Evolutionary conservation across 2,797 vertebrate genomes (phyloP).

Genomic region (Numenius phaeopus): DNA sequence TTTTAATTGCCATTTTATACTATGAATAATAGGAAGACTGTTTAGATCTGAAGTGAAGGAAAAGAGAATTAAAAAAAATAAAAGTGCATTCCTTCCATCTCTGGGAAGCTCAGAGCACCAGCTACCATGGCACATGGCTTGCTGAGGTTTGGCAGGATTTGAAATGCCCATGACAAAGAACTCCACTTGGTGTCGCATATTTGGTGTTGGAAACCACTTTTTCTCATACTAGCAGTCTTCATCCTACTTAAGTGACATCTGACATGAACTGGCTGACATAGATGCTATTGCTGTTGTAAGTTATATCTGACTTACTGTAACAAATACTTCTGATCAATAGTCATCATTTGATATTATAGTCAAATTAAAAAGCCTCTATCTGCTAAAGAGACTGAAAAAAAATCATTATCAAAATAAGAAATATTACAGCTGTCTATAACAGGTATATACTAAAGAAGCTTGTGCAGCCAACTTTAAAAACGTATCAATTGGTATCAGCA

Average conservation of each 20-base stretch:
- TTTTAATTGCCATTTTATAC: neutral
- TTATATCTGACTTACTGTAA: neutral
- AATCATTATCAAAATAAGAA: neutral
- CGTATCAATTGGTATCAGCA: neutral
- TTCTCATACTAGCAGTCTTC: neutral
- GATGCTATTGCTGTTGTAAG: neutral
- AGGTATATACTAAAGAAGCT: neutral
- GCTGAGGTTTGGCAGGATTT: neutral
- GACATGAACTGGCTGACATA: neutral
- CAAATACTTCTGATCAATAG: neutral
- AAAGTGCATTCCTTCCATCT: neutral
- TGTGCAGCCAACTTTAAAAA: neutral
- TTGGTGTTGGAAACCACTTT: neutral
- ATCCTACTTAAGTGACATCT: neutral
- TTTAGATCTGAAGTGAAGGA: neutral
- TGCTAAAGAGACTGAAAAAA: neutral
- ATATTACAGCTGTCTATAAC: neutral
- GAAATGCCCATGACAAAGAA: neutral
- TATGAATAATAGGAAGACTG: neutral
- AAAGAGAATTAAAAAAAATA: neutral
- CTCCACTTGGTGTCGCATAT: neutral
- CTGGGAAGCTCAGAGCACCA: neutral
- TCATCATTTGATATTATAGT: neutral
- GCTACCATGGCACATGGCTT: neutral
- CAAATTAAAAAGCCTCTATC: neutral